phyloP scores from a whole-genome alignment of 2,113 vertebrate genomes.

The Petrocephalus microphthalmus region DNA sequence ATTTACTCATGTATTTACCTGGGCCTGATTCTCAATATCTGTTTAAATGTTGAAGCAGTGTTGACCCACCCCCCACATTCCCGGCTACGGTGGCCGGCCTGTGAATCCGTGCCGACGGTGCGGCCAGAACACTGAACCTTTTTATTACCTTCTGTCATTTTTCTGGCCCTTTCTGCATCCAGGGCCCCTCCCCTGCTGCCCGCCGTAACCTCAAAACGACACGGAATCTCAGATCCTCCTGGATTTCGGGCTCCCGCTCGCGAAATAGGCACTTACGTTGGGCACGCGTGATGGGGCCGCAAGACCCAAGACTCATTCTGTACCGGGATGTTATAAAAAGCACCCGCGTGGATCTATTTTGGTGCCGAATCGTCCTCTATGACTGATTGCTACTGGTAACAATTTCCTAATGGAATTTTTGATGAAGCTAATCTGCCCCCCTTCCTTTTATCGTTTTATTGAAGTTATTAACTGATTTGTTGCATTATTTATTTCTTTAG shows the following conservation, averaged over 20 bases:
- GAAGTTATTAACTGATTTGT: constrained; percentile 4
- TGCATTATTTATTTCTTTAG: background rate
- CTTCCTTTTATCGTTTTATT: background rate
- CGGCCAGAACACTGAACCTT: background rate
- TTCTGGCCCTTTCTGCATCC: background rate
- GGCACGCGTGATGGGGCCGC: background rate
- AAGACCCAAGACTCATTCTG: background rate
- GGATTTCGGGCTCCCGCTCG: background rate
- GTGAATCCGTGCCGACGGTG: background rate
- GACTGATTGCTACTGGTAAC: constrained; percentile 55
- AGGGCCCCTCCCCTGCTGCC: background rate
- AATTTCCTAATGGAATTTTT: constrained; percentile 54
- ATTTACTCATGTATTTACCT: background rate
- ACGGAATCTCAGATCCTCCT: background rate
- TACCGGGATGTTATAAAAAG: constrained; percentile 34
- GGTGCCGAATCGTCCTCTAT: constrained; percentile 45
- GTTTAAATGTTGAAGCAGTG: background rate
- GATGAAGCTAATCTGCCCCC: constrained; percentile 52
- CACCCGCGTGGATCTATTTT: constrained; percentile 24
- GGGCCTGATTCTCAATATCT: background rate
- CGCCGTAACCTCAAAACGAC: background rate
- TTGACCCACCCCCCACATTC: background rate
- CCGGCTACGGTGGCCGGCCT: background rate
- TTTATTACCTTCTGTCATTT: background rate
- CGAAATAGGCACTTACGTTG: background rate